Evolutionary conservation across 2,113 vertebrate species (phyloP), one percentile per base, ranked within the genome.

Genomic region (Strix uralensis): DNA sequence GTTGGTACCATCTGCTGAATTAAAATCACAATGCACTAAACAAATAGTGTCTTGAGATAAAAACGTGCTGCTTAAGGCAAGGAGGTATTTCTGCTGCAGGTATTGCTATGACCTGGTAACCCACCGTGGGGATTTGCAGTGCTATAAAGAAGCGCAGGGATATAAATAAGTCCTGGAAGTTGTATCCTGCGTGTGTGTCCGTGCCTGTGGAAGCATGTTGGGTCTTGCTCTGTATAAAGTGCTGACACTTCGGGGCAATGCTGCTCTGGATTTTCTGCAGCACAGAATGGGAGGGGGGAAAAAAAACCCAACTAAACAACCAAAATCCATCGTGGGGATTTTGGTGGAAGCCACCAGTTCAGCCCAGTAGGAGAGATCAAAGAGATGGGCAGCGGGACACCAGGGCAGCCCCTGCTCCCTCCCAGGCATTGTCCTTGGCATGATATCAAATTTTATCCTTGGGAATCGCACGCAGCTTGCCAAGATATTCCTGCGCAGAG

Each of bases 1-100:
- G 91, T 77, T 81, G 83, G 91, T 61, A 81, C 90, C 91, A 93
- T 95, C 88, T 96, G 96, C 94, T 62, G 88, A 93, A 78, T 63
- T 84, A 85, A 34, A 86, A 93, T 84, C 88, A 59, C 94, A 86
- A 88, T 44, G 80, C 80, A 32, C 80, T 78, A 46, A 88, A 83
- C 72, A 89, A 95, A 94, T 22, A 90, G 80, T 1, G 17, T 78
- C 69, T 79, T 59, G 81, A 94, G 95, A 81, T 63, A 14, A 71
- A 88, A 96, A 36, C 4, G 8, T 10, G 88, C 88, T 63, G 92
- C 90, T 93, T 75, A 38, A 80, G 85, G 78, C 85, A 40, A 54
- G 59, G 63, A 77, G 63, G 85, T 63, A 26, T 88, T 93, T 73
- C 65, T 94, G 51, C 80, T 71, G 90, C 72, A 94, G 92, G 90